Percentiles rank a stretch among this genome's conserved stretches.
phyloP scores from a whole-genome alignment of 1,140 invertebrate species.

The Drosophila suzukii region DNA sequence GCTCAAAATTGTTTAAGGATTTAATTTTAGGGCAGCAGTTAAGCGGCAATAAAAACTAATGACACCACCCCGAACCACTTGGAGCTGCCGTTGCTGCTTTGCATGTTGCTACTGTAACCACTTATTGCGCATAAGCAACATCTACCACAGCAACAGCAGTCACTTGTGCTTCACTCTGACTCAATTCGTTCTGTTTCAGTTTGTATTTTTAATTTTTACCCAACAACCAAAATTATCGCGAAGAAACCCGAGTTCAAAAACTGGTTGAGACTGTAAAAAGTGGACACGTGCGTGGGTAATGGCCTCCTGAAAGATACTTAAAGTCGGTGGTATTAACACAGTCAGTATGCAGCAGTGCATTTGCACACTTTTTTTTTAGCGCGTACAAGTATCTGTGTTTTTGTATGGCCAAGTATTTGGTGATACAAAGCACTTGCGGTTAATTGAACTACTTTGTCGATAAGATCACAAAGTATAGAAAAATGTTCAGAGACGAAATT shows the following conservation, averaged over 20 bases:
- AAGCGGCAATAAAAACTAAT: conserved; percentile 33
- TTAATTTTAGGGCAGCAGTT: conserved; percentile 3
- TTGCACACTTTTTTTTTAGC: conserved; percentile 3
- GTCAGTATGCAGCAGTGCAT: conserved; percentile 42
- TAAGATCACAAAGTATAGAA: background rate
- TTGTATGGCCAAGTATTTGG: background rate
- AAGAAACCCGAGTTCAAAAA: conserved; percentile 20
- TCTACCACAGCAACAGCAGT: background rate
- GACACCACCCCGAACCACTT: conserved; percentile 15
- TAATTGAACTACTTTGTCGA: conserved; percentile 58
- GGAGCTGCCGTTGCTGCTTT: conserved; percentile 13
- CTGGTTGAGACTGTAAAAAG: conserved; percentile 40
- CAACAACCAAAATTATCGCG: background rate
- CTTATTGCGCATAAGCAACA: conserved; percentile 31
- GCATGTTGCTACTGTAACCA: conserved; percentile 17
- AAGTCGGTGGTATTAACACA: conserved; percentile 53
- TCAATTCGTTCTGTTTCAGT: conserved; percentile 12
- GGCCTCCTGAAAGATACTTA: conserved; percentile 5
- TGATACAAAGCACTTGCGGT: conserved; percentile 1
- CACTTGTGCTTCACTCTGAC: background rate
- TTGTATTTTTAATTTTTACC: conserved; percentile 22
- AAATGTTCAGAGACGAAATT: background rate
- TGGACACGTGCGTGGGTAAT: conserved; percentile 62
- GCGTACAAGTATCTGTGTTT: conserved; percentile 1
- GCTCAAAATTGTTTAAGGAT: no score